These are phyloP conservation scores for Mungos mungo DNA, from an alignment of 2,113 vertebrate genomes.

Conservation along the genomic window DNA sequence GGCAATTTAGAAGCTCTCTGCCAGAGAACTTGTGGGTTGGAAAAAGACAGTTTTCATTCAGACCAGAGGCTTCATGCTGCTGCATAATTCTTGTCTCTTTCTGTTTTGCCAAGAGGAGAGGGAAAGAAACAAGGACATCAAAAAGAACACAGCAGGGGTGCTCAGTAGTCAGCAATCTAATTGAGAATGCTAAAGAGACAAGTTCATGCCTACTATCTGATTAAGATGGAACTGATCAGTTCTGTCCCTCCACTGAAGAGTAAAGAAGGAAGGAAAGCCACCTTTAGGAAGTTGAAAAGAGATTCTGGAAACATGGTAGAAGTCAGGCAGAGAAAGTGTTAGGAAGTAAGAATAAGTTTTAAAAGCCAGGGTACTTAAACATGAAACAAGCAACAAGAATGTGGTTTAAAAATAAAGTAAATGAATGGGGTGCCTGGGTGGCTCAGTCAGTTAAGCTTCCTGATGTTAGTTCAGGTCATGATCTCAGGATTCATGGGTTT, in stretches of 20 bases:
- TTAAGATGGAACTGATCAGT: not conserved
- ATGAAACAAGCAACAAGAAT: not conserved
- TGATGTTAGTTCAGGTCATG: no score
- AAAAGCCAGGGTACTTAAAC: not conserved
- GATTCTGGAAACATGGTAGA: not conserved
- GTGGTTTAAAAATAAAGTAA: not conserved
- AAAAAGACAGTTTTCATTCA: slow-evolving; percentile 57
- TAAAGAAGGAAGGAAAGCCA: not conserved
- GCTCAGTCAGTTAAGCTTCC: no score
- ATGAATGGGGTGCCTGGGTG: no score
- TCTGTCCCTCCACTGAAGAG: not conserved
- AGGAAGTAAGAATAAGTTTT: not conserved
- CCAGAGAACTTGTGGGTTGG: not conserved
- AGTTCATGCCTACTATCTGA: not conserved
- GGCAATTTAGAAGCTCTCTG: slow-evolving; percentile 47
- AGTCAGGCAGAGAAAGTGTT: not conserved
- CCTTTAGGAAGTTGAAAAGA: not conserved
- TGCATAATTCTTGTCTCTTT: slow-evolving; percentile 13
- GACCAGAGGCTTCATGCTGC: not conserved
- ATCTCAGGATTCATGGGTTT: no score
- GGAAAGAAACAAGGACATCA: not conserved
- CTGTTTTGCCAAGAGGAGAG: slow-evolving; percentile 39
- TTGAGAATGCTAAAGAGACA: slow-evolving; percentile 29
- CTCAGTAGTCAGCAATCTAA: not conserved
- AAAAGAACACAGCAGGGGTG: not conserved